Evolutionary conservation across 1,140 invertebrate species (phyloP).

Genomic region (Pseudoatta argentina): DNA sequence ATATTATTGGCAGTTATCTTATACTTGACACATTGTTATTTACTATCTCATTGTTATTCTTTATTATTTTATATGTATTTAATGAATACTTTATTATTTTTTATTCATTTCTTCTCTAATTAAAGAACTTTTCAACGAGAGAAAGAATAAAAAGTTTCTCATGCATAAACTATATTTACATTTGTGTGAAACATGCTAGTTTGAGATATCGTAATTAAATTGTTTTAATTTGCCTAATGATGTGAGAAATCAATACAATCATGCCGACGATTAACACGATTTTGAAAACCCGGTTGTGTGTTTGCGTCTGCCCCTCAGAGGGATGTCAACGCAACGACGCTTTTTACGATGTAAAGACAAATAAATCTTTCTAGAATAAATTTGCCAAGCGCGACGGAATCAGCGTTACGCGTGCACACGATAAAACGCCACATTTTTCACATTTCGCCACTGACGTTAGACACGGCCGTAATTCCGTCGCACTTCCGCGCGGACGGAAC

Average conservation of each 20-base stretch:
- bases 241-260: neutral
- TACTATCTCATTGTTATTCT: neutral
- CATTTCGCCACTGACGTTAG: conserved; percentile 62
- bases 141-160: neutral
- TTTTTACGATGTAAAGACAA: conserved; percentile 54
- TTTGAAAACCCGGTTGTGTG: neutral
- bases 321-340: conserved; percentile 18
- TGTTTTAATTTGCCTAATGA: neutral
- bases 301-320: neutral
- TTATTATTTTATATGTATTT: neutral
- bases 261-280: neutral
- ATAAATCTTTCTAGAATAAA: conserved; percentile 60
- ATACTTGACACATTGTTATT: neutral
- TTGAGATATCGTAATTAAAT: neutral
- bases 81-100: neutral
- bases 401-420: conserved; percentile 57
- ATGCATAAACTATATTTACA: neutral
- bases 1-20: neutral
- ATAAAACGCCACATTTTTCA: conserved; percentile 63
- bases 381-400: conserved; percentile 48
- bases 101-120: neutral
- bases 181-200: neutral
- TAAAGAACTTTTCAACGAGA: neutral
- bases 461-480: conserved; percentile 53
- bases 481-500: conserved; percentile 46